phyloP scores from a whole-genome alignment of 2,888 invertebrate genomes.

The Rhamphomyia laevipes region DNA sequence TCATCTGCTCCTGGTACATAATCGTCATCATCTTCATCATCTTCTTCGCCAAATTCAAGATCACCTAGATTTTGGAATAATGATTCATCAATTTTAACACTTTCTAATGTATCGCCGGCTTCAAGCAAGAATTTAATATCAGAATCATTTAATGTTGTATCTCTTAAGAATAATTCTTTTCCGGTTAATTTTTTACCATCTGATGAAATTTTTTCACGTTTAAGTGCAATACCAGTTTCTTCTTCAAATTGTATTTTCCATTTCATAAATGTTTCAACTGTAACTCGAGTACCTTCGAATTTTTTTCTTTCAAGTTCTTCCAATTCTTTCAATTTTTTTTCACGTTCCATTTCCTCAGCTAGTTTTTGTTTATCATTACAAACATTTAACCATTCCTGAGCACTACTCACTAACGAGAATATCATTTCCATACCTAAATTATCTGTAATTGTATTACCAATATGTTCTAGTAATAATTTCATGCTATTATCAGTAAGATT shows the following conservation, averaged over 20 bases:
- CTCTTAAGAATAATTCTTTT: constrained; percentile 83
- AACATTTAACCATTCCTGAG: constrained; percentile 84
- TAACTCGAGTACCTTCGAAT: constrained; percentile 91
- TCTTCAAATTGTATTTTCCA: constrained; percentile 92
- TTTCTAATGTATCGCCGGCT: constrained; percentile 45
- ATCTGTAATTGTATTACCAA: constrained; percentile 53
- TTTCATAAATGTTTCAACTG: constrained; percentile 86
- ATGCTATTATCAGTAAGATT: constrained; percentile 64
- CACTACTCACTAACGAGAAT: constrained; percentile 85
- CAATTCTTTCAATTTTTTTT: constrained; percentile 54
- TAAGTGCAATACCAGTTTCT: constrained; percentile 67
- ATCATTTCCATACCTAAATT: constrained; percentile 97
- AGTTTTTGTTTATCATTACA: constrained; percentile 70
- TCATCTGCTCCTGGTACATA: constrained; percentile 45
- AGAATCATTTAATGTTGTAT: constrained; percentile 87
- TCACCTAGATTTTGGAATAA: constrained; percentile 84
- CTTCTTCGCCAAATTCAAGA: constrained; percentile 53
- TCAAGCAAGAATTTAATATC: constrained; percentile 92
- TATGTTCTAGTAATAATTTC: constrained; percentile 50
- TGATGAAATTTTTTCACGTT: constrained; percentile 55
- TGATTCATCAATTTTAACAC: constrained; percentile 84
- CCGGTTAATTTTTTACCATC: constrained; percentile 81
- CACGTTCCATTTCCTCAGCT: constrained; percentile 55
- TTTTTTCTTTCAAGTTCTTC: constrained; percentile 89
- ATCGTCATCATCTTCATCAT: constrained; percentile 50